Evolutionary conservation across 2,888 invertebrate species (phyloP).

Genomic region (Onchidella celtica): DNA sequence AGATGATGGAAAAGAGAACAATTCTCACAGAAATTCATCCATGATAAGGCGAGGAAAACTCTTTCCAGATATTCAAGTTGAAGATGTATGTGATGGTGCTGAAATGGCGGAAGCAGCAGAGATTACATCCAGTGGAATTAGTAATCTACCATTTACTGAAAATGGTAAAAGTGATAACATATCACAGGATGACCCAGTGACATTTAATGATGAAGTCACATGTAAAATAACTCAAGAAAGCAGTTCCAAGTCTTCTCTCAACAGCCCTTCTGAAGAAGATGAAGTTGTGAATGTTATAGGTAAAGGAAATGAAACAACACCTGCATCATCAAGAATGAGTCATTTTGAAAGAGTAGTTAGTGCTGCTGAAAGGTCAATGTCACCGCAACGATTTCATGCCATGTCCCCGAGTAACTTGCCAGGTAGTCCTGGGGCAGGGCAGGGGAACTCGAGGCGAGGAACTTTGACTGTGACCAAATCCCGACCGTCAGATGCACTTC

Average conservation of each 20-base stretch:
- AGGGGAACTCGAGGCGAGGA: constrained; percentile 54
- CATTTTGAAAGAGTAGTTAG: neutral
- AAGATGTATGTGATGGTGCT: neutral
- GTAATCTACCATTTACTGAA: neutral
- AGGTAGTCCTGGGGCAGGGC: constrained; percentile 46
- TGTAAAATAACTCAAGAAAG: neutral
- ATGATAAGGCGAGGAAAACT: constrained; percentile 7
- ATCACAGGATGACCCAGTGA: neutral
- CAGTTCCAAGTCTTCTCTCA: neutral
- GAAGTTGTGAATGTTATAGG: neutral
- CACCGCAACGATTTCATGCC: constrained; percentile 15
- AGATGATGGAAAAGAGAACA: neutral
- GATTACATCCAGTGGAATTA: neutral
- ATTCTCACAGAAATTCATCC: neutral
- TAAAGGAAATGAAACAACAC: neutral
- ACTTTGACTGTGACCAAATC: constrained; percentile 67
- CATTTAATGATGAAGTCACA: neutral
- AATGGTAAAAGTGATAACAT: neutral
- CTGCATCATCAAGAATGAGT: neutral
- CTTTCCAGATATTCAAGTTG: constrained; percentile 20
- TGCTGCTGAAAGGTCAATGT: constrained; percentile 19
- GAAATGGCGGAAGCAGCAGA: neutral
- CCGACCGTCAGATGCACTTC: constrained; percentile 64
- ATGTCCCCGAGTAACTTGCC: constrained; percentile 45
- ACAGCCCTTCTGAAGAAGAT: neutral